Base-by-base conservation (phyloP, 1,140 invertebrate genomes). In the Nylanderia fulva region DNA sequence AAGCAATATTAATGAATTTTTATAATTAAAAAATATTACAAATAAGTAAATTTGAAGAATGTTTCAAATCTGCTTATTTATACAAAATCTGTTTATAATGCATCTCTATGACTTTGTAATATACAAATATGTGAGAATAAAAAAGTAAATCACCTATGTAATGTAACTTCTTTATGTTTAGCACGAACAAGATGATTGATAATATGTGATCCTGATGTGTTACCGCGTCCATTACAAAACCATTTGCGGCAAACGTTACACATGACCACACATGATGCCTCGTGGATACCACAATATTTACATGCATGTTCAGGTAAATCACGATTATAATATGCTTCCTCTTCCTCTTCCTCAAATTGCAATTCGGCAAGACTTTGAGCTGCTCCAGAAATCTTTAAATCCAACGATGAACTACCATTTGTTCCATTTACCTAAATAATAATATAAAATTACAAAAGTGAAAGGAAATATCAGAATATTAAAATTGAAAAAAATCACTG, bases 161-260 rank as follows among this genome's bases (percentile, higher is more conserved):
- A 96, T 1, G 98, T 99, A 0, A 99, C 99, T 96, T 99, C 99
- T 95, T 99, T 99, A 92, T 99, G 99, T 93, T 99, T 99, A 24
- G 99, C 98, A 89, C 99, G 95, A 21, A 99, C 99, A 90, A 99
- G 95, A 95, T 99, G 99, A 94, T 99, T 99, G 85, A 99, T 98
- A 85, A 99, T 99, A 91, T 99, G 99, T 68, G 99, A 99, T 1
- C 99, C 99, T 18, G 98, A 99, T 4, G 99, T 99, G 93, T 99
- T 99, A 4, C 99, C 99, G 88, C 99, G 96, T 7, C 99, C 99
- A 96, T 99, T 99, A 94, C 99, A 99, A 93, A 99, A 99, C 99
- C 99, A 99, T 93, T 99, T 99, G 90, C 99, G 99, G 93, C 99
- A 99, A 56, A 98, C 96, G 94, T 99, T 99, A 94, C 99, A 99